Base-by-base conservation (phyloP, 1,140 invertebrate species). In the Bombus sylvicola region DNA sequence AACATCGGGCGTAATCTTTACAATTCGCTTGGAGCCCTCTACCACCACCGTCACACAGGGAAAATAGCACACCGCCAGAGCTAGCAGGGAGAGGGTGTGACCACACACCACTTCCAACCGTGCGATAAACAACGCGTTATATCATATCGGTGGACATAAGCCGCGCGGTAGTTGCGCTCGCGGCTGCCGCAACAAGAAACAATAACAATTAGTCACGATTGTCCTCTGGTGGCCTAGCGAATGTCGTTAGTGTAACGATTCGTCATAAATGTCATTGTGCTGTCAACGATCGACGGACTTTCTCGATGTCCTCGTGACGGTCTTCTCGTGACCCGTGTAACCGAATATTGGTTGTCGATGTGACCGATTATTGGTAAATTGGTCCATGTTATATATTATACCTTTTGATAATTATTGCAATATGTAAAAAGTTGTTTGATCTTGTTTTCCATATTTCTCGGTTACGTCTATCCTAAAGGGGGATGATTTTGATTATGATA, bases 1-100 rank as follows among this genome's bases (percentile, higher is more conserved):
- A 94, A 94, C 93, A 94, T 91, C 88, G 91, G 86, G 91, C 92
- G 92, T 94, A 94, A 94, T 94, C 93, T 94, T 94, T 93, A 92
- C 91, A 93, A 93, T 94, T 94, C 92, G 92, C 89, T 53, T 72
- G 80, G 89, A 89, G 64, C 79, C 59, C 89, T 78, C 89, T n/a
- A 43, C 71, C 59, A 37, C 82, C 66, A 53, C 64, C n/a, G 22
- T 66, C 64, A 43, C 31, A 37, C 68, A 62, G 59, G 28, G 31
- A 71, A 25, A 53, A 39, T 12, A 62, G 73, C 22, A 57, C 81
- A 25, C n/a, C 22, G 28, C 4, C 37, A 43, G 31, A n/a, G 15
- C 71, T 28, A 31, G n/a, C n/a, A n/a, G 43, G 15, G n/a, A 66
- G 31, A 1, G 39, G 3, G 25, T 9, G 25, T 28, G 5, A 53